Evolutionary conservation across 2,113 vertebrate species (phyloP).

Genomic region (Corvus hawaiiensis): DNA sequence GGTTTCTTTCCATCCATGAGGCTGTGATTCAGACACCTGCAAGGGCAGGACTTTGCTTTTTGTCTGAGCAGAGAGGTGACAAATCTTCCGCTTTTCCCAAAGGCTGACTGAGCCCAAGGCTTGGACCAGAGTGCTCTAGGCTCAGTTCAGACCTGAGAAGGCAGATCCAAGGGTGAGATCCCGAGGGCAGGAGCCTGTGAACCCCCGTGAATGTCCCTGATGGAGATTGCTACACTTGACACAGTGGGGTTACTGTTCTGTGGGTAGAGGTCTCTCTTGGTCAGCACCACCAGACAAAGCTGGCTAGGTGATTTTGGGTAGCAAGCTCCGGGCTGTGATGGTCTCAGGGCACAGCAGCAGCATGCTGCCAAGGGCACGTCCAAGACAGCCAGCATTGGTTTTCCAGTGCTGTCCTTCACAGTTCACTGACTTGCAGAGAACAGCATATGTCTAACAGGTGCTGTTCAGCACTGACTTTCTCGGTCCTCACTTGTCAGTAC

Average conservation of each 20-base stretch:
- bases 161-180: neutral
- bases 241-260: neutral
- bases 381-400: rapidly evolving
- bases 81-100: neutral
- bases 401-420: neutral
- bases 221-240: neutral
- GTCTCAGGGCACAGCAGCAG: neutral
- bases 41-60: neutral
- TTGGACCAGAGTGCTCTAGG: neutral
- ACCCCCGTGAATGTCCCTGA: neutral
- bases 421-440: neutral
- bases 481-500: neutral
- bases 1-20: neutral
- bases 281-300: neutral
- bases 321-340: neutral
- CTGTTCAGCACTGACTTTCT: neutral
- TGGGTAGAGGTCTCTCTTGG: neutral
- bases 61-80: neutral
- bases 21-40: neutral
- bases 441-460: neutral
- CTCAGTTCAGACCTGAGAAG: neutral
- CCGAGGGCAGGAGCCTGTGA: neutral
- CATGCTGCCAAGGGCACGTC: neutral
- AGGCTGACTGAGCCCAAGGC: neutral
- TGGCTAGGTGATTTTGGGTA: neutral